These are phyloP conservation scores for Timandra comae DNA, from an alignment of 2,888 invertebrate genomes.

Conservation along the genomic window DNA sequence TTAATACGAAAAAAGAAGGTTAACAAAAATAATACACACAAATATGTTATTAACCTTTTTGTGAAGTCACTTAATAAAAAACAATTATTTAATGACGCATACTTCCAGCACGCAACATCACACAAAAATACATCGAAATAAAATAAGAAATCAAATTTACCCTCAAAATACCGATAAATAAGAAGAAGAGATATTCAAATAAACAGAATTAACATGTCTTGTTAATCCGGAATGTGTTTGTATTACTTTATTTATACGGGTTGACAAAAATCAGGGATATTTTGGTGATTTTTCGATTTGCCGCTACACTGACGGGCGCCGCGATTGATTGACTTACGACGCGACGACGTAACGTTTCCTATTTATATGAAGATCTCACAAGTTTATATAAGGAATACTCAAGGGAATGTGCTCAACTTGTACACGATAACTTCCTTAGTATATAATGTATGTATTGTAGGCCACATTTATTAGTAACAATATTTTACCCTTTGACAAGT, in stretches of 20 bases:
- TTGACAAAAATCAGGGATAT: conserved; percentile 41
- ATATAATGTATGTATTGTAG: conserved; percentile 10
- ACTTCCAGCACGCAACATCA: too few species aligned
- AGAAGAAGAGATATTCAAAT: too few species aligned
- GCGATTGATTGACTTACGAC: conserved; percentile 58
- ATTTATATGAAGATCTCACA: conserved; percentile 61
- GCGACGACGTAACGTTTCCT: conserved; percentile 51
- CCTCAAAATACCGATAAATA: conserved; percentile 5
- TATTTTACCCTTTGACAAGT: conserved; percentile 15
- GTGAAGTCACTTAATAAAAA: too few species aligned
- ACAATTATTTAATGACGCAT: too few species aligned
- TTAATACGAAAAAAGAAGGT: too few species aligned
- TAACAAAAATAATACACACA: too few species aligned
- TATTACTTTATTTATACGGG: conserved; percentile 16
- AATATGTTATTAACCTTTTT: too few species aligned
- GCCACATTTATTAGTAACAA: conserved; percentile 16
- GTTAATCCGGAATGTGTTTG: conserved; percentile 8
- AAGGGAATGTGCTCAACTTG: conserved; percentile 27
- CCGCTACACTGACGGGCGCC: conserved; percentile 57
- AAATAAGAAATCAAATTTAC: too few species aligned
- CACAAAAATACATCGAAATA: too few species aligned
- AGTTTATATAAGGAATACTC: conserved; percentile 33
- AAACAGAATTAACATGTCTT: conserved; percentile 3
- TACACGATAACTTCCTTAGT: conserved; percentile 17
- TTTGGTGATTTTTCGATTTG: conserved; percentile 61